A percentile compares a stretch with the other conserved stretches of the same genome.
Conservation (phyloP, 2,113 vertebrate species). For the Phalacrocorax brasilianus region DNA sequence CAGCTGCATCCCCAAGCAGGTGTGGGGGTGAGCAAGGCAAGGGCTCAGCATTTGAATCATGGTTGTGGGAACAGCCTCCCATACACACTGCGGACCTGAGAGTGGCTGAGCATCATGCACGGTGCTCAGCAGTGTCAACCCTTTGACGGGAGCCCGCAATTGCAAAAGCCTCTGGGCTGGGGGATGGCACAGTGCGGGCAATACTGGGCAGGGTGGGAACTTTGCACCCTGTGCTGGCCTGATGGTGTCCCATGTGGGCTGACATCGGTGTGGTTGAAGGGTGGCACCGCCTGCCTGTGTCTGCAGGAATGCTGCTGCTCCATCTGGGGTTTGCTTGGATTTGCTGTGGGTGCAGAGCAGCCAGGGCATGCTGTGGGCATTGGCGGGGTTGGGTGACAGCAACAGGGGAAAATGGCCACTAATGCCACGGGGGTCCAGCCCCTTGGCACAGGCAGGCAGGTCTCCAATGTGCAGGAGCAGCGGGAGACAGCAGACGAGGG, state of each 20-base stretch:
- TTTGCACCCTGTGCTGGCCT: neutral
- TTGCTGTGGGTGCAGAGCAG: neutral
- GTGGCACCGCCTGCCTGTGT: neutral
- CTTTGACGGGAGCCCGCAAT: accelerated
- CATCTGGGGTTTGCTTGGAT: neutral
- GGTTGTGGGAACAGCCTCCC: accelerated
- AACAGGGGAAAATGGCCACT: neutral
- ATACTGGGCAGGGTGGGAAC: neutral
- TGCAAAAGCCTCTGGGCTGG: neutral
- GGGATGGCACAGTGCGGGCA: accelerated
- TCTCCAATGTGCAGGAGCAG: neutral
- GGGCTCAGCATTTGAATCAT: accelerated
- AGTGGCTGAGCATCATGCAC: accelerated
- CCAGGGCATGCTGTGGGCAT: neutral
- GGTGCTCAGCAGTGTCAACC: neutral
- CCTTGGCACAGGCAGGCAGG: neutral
- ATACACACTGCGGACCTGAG: accelerated
- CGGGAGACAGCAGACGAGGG: neutral
- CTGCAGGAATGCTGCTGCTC: neutral
- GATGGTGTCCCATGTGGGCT: neutral
- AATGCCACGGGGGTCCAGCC: accelerated
- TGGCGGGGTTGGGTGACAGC: neutral
- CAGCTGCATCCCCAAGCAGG: accelerated
- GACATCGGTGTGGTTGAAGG: accelerated
- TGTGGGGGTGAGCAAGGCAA: neutral